Percentiles rank a stretch among this genome's conserved stretches.
Conservation (phyloP, 2,797 vertebrate species). For the Centropyge bicolor region DNA sequence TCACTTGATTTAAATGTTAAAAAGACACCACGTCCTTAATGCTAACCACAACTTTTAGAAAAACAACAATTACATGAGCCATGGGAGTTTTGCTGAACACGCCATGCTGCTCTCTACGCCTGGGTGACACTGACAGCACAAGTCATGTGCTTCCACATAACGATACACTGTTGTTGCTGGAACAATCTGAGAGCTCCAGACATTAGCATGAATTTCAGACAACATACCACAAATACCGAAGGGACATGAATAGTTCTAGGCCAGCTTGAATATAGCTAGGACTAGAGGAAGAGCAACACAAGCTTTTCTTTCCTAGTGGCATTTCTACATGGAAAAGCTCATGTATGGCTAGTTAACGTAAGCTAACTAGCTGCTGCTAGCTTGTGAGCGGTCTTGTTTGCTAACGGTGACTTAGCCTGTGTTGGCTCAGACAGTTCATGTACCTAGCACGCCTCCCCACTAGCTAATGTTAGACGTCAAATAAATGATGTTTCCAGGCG, state of each 20-base stretch:
- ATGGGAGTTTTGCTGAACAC: no score
- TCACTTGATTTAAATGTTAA: neutral
- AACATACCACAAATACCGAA: neutral
- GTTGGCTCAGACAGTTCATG: slow-evolving; percentile 19
- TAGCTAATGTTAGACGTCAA: slow-evolving; percentile 16
- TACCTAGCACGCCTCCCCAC: slow-evolving; percentile 10
- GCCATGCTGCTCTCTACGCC: neutral
- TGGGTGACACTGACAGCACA: slow-evolving; percentile 68
- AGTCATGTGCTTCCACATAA: slow-evolving; percentile 71
- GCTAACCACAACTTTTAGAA: neutral
- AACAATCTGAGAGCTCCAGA: slow-evolving; percentile 43
- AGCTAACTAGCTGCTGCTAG: slow-evolving; percentile 64
- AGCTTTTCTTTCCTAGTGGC: neutral
- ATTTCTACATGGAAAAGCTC: slow-evolving; percentile 2
- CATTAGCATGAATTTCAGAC: neutral
- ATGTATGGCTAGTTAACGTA: slow-evolving; percentile 31
- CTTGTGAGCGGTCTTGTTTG: slow-evolving; percentile 53
- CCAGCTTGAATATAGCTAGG: neutral
- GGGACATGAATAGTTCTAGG: neutral
- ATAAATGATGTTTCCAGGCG: slow-evolving; percentile 19
- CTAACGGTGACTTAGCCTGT: slow-evolving; percentile 45
- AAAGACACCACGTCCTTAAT: neutral
- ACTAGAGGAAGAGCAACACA: neutral
- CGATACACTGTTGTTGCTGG: slow-evolving; percentile 35
- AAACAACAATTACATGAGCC: no score